Base-by-base conservation (phyloP, 1,140 invertebrate genomes). In the Zaprionus tsacasi region DNA sequence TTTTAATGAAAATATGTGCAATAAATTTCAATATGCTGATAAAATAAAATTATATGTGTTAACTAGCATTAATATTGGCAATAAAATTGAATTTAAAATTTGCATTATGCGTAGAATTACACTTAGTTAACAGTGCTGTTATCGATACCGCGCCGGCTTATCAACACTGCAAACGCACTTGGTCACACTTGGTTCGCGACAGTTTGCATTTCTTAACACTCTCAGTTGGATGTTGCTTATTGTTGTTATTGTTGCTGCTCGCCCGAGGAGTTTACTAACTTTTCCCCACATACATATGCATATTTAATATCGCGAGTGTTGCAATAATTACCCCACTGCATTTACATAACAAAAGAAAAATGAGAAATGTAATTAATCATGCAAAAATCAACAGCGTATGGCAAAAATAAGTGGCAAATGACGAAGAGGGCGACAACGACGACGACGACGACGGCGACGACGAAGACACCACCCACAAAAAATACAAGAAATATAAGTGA, bases 191-290 rank as follows among this genome's bases (percentile, higher is more conserved):
- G 21, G 6, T 45, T 15, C 40, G 3, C 6, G 0, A 17, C 45
- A 50, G 15, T 45, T 25, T 25, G 17, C 45, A 50, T 36, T 70
- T 60, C 7, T 13, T 43, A 75, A 35, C 72, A 70, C 72, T 38
- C 7, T 21, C 21, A 61, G 35, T 60, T 68, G 45, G 59, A 69
- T 69, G 50, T 54, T 56, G 57, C 56, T 69, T 50, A 68, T 68
- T 82, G 70, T 76, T 82, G 81, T 82, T 82, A 64, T 79, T 83
- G 70, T 72, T 77, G 73, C 63, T 77, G 73, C 63, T 64, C 57
- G 38, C 27, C 27, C 43, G 27, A 59, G 33, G 38, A 63, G 79
- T 79, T 79, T 61, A 56, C 55, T 85, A 83, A 63, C 55, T 58
- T 73, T 67, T 64, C 58, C 58, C 54, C 36, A 17, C 45, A 58